phyloP scores from a whole-genome alignment of 2,113 vertebrate species.

The Tupaia chinensis region DNA sequence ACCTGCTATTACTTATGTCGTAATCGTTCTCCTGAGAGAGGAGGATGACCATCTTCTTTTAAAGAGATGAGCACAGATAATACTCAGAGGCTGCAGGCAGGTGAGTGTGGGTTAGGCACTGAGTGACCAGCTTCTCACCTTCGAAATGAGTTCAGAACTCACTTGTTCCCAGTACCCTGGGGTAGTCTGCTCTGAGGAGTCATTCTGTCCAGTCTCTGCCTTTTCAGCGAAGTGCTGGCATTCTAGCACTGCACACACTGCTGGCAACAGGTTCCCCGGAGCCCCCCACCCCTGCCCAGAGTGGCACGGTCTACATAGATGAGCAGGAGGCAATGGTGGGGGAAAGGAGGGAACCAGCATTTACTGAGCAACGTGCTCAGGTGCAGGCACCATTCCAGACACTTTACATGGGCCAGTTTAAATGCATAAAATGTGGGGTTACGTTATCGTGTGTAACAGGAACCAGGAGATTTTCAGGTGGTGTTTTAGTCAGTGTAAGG shows the following conservation, averaged over 20 bases:
- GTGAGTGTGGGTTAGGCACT: not conserved
- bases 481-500: not conserved
- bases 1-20: not conserved
- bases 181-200: not conserved
- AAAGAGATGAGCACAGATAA: slow-evolving; percentile 37
- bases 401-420: not conserved
- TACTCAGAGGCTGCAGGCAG: not conserved
- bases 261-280: not conserved
- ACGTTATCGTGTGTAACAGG: slow-evolving; percentile 2
- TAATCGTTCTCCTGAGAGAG: not conserved
- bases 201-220: not conserved
- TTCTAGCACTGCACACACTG: not conserved
- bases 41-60: not conserved
- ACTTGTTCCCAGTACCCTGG: not conserved
- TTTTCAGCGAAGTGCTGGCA: not conserved
- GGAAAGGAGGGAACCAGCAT: not conserved
- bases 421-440: not conserved
- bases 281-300: not conserved
- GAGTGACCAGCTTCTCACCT: not conserved
- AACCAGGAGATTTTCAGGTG: not conserved
- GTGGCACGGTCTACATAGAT: not conserved
- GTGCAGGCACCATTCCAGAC: too few relatives aligned
- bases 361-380: not conserved
- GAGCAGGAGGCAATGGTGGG: not conserved
- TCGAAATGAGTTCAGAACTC: slow-evolving; percentile 18